Base-by-base conservation (phyloP, 2,113 vertebrate genomes). In the Pygoscelis adeliae region DNA sequence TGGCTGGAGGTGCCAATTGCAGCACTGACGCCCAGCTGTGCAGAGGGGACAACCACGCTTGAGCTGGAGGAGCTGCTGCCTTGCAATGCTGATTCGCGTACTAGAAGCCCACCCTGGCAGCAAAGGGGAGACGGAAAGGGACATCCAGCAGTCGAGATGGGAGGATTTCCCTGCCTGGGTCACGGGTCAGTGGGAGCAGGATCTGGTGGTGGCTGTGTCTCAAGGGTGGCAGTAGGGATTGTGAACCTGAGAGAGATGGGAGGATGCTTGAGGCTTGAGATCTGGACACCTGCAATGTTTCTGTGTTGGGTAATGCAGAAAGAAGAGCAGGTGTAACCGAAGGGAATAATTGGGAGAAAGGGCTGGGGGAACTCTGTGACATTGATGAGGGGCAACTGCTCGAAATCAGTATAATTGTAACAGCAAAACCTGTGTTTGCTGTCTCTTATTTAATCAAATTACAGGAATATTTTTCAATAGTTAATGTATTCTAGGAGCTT, bases 11-110 rank as follows among this genome's bases (percentile, higher is more conserved):
- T 65, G 29, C 46, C 23, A 5, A 0, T n/a, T 85, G 26, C 0
- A 5, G 13, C 40, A 44, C 40, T 2, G 2, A 0, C 3, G 1
- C 19, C 2, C 1, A 7, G 22, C 4, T 25, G 6, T 30, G 14
- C 7, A 2, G 6, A 6, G 19, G 9, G 61, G 9, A 50, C 30
- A 46, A 0, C 17, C 1, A 0, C 0, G 5, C 25, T 29, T 21
- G 18, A 46, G 42, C n/a, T 9, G 17, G 36, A 65, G 50, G 74
- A 26, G 13, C 36, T 79, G 30, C 67, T 32, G 9, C 53, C 22
- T 70, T 79, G 17, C 14, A 17, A 7, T 25, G 15, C 26, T 1
- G 2, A 0, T 23, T 83, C 1, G 1, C 4, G 1, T 47, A 11
- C 32, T 15, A 36, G 40, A 70, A 82, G 16, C 15, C 8, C 4